Evolutionary conservation across 2,888 invertebrate genomes (phyloP).

Genomic region (Thalpophila matura): DNA sequence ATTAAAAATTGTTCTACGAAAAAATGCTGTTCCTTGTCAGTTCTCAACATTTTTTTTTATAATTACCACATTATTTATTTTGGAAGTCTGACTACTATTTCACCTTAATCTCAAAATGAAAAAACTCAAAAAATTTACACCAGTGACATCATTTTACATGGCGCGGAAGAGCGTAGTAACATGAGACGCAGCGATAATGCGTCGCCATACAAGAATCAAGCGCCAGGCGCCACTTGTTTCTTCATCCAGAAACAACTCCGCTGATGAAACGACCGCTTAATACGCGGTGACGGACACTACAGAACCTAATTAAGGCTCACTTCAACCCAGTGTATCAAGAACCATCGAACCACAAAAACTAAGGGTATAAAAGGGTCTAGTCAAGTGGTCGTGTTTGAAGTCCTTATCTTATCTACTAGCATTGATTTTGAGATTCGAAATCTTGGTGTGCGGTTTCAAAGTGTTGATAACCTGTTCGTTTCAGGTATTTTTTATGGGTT

Average conservation of each 20-base stretch:
- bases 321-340: conserved; percentile 65
- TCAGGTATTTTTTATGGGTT: conserved; percentile 61
- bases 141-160: conserved; percentile 53
- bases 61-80: too few relatives aligned
- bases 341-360: conserved; percentile 36
- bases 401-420: conserved; percentile 86
- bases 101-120: background rate
- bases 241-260: conserved; percentile 86
- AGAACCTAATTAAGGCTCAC: conserved; percentile 87
- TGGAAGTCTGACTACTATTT: background rate
- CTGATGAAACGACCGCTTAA: conserved; percentile 89
- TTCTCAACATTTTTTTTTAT: too few relatives aligned
- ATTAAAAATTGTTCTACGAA: too few relatives aligned
- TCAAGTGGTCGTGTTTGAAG: conserved; percentile 70
- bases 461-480: conserved; percentile 68
- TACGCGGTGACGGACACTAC: conserved; percentile 87
- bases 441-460: conserved; percentile 87
- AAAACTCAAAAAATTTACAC: conserved; percentile 18
- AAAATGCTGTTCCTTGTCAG: too few relatives aligned
- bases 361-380: conserved; percentile 58
- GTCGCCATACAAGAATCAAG: conserved; percentile 75
- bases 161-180: conserved; percentile 70
- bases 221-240: conserved; percentile 83
- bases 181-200: conserved; percentile 81
- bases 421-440: conserved; percentile 86